Evolutionary conservation across 2,888 invertebrate species (phyloP).

Genomic region (Xestia ashworthii): DNA sequence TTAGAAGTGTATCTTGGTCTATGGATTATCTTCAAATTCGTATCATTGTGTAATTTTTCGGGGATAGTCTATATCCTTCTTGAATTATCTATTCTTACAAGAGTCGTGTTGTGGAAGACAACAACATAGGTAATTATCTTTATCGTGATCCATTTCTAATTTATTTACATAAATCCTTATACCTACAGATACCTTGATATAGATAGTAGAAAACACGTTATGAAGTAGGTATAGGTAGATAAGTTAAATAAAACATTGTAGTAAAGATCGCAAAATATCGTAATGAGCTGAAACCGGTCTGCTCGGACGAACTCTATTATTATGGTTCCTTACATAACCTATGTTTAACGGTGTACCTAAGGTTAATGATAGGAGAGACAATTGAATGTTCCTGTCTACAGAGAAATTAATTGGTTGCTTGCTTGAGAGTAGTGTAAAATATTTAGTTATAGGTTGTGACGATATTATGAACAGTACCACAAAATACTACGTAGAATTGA

Average conservation of each 20-base stretch:
- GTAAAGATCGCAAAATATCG: slow-evolving; percentile 55
- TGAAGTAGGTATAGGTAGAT: background rate
- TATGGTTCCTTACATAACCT: slow-evolving; percentile 55
- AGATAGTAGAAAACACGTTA: background rate
- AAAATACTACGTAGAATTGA: background rate
- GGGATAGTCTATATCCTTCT: accelerated
- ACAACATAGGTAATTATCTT: background rate
- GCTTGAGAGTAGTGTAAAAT: slow-evolving; percentile 7
- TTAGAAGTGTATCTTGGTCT: background rate
- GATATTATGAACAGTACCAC: background rate
- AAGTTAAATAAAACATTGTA: slow-evolving; percentile 16
- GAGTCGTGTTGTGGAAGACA: background rate
- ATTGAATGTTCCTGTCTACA: slow-evolving; percentile 41
- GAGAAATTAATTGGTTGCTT: slow-evolving; percentile 24
- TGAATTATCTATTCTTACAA: background rate
- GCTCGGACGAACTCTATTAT: slow-evolving; percentile 47
- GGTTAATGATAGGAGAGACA: slow-evolving; percentile 58
- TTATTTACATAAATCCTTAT: background rate
- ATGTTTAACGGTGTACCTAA: slow-evolving; percentile 40
- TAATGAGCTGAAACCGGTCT: slow-evolving; percentile 69
- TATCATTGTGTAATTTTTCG: background rate
- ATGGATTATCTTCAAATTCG: background rate
- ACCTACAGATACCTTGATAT: background rate
- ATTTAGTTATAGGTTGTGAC: slow-evolving; percentile 1
- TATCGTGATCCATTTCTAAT: background rate